Evolutionary conservation across 2,888 invertebrate species (phyloP).

Genomic region (Drosophila algonquin): DNA sequence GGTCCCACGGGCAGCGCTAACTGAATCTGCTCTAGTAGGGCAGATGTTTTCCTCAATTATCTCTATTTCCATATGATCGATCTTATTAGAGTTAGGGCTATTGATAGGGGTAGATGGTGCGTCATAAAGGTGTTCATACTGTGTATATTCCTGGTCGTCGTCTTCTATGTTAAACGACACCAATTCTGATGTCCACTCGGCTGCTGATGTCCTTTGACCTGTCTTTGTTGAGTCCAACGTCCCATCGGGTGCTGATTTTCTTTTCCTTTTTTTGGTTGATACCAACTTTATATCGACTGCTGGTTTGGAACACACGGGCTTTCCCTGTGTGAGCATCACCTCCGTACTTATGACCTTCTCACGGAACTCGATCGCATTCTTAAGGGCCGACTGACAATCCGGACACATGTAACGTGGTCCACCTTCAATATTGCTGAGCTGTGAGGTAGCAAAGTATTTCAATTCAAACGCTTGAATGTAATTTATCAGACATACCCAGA

Average conservation of each 20-base stretch:
- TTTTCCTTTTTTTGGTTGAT: background rate
- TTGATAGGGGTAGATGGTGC: background rate
- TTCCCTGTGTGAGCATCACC: slow-evolving; percentile 25
- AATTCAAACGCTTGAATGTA: too few species aligned
- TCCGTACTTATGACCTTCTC: slow-evolving; percentile 58
- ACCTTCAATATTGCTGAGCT: slow-evolving; percentile 32
- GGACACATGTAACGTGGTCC: slow-evolving; percentile 44
- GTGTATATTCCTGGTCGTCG: background rate
- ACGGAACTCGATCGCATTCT: slow-evolving; percentile 56
- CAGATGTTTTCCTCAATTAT: background rate
- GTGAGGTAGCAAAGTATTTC: slow-evolving; percentile 7
- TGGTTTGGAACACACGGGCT: background rate
- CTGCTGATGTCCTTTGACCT: background rate
- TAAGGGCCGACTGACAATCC: slow-evolving; percentile 30
- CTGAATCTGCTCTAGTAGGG: slow-evolving; percentile 15
- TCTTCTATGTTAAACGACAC: background rate
- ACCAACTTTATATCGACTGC: background rate
- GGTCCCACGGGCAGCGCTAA: slow-evolving; percentile 53
- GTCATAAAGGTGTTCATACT: background rate
- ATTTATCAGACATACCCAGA: slow-evolving; percentile 48
- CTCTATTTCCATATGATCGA: background rate
- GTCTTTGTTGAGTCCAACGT: background rate
- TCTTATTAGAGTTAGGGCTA: background rate
- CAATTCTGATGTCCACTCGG: background rate
- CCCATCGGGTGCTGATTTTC: background rate